phyloP scores from a whole-genome alignment of 2,113 vertebrate species.

The Tragelaphus strepsiceros region DNA sequence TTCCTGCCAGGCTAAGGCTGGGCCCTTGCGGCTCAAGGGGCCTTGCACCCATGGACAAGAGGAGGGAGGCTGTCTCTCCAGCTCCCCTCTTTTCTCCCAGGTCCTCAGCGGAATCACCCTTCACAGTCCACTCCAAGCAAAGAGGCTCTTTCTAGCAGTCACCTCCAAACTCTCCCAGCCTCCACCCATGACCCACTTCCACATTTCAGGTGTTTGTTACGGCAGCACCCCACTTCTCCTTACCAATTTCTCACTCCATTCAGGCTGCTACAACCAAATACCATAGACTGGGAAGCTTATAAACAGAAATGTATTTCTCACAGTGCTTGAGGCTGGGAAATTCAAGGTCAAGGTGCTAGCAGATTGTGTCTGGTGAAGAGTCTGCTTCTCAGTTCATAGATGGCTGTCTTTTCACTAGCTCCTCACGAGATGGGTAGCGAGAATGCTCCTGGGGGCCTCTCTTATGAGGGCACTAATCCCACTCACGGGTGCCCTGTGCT shows the following conservation, averaged over 20 bases:
- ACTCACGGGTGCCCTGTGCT: background rate
- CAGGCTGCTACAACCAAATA: background rate
- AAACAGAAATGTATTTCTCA: background rate
- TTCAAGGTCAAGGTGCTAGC: background rate
- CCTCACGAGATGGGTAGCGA: accelerated
- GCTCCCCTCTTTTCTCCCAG: background rate
- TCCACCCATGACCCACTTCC: background rate
- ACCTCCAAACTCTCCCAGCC: background rate
- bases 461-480: background rate
- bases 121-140: background rate
- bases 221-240: background rate
- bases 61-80: background rate
- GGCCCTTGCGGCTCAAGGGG: background rate
- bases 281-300: background rate
- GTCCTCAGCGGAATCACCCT: background rate
- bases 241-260: background rate
- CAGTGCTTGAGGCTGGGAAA: background rate
- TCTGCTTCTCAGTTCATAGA: background rate
- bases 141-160: background rate
- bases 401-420: background rate
- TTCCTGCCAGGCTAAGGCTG: background rate
- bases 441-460: background rate
- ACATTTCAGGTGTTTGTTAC: background rate
- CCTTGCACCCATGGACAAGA: background rate
- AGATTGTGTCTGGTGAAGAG: background rate